Conservation (phyloP, 1,140 invertebrate species). For the Lepidurus arcticus region DNA sequence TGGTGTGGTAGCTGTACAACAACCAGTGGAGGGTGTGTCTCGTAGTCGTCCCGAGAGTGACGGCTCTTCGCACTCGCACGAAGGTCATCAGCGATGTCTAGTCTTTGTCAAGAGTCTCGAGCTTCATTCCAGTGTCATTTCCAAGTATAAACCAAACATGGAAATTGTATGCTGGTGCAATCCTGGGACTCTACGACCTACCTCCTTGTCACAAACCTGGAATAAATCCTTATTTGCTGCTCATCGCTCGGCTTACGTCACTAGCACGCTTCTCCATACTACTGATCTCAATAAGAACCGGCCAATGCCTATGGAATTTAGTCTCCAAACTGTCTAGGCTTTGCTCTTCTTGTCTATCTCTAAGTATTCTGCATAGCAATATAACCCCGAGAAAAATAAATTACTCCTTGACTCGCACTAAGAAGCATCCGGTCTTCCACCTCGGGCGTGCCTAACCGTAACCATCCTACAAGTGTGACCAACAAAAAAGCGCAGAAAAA, state of each 20-base stretch:
- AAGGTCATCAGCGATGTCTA: constrained; percentile 32
- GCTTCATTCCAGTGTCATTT: constrained; percentile 1
- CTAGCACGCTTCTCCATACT: background rate
- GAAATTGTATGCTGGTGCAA: constrained; percentile 2
- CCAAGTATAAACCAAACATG: background rate
- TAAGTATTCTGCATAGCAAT: background rate
- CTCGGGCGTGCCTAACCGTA: too few species aligned
- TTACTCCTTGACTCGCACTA: background rate
- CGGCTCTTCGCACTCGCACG: constrained; percentile 28
- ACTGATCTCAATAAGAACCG: background rate
- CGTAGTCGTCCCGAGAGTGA: constrained; percentile 16
- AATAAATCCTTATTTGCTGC: background rate
- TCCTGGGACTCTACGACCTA: background rate
- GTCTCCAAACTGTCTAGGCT: background rate
- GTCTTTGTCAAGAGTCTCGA: constrained; percentile 24
- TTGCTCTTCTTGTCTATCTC: background rate
- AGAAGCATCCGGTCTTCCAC: too few species aligned
- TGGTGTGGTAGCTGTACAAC: background rate
- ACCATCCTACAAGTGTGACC: too few species aligned
- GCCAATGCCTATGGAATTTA: constrained; percentile 3
- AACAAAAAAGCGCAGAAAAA: too few species aligned
- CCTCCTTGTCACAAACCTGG: background rate
- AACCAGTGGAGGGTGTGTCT: background rate
- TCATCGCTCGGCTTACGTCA: background rate
- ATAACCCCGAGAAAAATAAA: background rate